Evolutionary conservation across 2,113 vertebrate species (phyloP).

Genomic region (Vicugna pacos): DNA sequence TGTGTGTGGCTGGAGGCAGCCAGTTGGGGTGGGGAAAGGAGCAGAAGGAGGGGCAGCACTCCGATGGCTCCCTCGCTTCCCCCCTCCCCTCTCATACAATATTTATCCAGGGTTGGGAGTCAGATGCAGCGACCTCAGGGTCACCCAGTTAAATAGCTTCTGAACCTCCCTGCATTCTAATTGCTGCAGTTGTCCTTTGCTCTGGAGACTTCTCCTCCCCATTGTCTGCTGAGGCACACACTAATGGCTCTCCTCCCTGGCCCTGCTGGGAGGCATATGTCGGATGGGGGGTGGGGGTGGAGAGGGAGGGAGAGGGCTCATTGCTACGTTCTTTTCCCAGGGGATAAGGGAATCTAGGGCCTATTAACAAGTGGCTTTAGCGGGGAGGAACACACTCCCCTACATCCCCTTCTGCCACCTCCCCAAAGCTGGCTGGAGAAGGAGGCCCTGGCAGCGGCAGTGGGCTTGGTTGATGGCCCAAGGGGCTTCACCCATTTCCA

Average conservation of each 20-base stretch:
- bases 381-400: slow-evolving; percentile 43
- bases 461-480: slow-evolving; percentile 11
- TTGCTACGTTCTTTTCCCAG: slow-evolving; percentile 62
- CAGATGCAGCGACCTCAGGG: slow-evolving; percentile 90
- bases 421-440: slow-evolving; percentile 50
- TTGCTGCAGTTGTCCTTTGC: slow-evolving; percentile 91
- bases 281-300: not conserved
- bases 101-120: slow-evolving; percentile 93
- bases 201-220: slow-evolving; percentile 88
- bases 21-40: slow-evolving; percentile 70
- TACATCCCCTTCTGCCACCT: not conserved
- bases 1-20: slow-evolving; percentile 82
- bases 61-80: slow-evolving; percentile 75
- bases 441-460: not conserved
- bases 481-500: not conserved
- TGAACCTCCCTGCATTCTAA: slow-evolving; percentile 91
- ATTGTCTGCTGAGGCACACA: slow-evolving; percentile 83
- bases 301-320: not conserved
- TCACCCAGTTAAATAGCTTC: slow-evolving; percentile 94
- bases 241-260: slow-evolving; percentile 86
- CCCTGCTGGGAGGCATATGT: slow-evolving; percentile 76
- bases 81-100: slow-evolving; percentile 90
- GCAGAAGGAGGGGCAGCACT: slow-evolving; percentile 75
- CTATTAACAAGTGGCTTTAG: slow-evolving; percentile 76
- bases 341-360: slow-evolving; percentile 74